phyloP scores from a whole-genome alignment of 2,888 invertebrate genomes.

The Drosophila neonasuta region DNA sequence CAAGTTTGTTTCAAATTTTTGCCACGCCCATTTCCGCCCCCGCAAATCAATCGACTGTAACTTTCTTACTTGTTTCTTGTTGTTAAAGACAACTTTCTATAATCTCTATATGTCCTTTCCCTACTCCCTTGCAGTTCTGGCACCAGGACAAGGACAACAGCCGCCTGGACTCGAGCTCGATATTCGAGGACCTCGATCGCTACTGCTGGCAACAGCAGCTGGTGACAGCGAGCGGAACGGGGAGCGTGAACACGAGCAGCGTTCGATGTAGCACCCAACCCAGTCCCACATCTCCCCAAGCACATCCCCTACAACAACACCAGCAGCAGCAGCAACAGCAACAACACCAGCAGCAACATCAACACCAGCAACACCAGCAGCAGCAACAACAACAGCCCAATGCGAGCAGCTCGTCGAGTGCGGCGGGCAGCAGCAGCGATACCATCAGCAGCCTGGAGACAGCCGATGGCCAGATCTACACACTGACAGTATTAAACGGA shows the following conservation, averaged over 20 bases:
- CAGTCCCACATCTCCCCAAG: slow-evolving; percentile 65
- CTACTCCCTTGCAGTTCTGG: slow-evolving; percentile 78
- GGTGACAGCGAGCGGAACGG: slow-evolving; percentile 75
- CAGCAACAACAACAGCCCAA: slow-evolving; percentile 63
- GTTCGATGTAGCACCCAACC: slow-evolving; percentile 80
- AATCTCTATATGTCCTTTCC: neutral
- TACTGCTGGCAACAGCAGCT: slow-evolving; percentile 90
- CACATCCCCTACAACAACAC: slow-evolving; percentile 45
- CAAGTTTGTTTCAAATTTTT: too few relatives aligned
- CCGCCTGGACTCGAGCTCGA: slow-evolving; percentile 86
- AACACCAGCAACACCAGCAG: slow-evolving; percentile 46
- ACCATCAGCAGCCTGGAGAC: slow-evolving; percentile 82
- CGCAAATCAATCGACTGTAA: too few relatives aligned
- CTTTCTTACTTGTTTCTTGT: too few relatives aligned
- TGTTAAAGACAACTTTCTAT: neutral
- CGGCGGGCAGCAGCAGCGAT: slow-evolving; percentile 71
- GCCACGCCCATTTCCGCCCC: too few relatives aligned
- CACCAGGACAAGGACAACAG: slow-evolving; percentile 85
- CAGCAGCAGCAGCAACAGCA: slow-evolving; percentile 29
- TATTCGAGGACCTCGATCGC: slow-evolving; percentile 92
- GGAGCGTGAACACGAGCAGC: slow-evolving; percentile 80
- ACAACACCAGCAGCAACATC: slow-evolving; percentile 37
- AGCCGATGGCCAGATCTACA: slow-evolving; percentile 91
- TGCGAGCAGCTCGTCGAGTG: slow-evolving; percentile 67
- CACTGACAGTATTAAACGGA: slow-evolving; percentile 92